phyloP scores from a whole-genome alignment of 1,140 invertebrate species.

The Cardiocondyla obscurior region DNA sequence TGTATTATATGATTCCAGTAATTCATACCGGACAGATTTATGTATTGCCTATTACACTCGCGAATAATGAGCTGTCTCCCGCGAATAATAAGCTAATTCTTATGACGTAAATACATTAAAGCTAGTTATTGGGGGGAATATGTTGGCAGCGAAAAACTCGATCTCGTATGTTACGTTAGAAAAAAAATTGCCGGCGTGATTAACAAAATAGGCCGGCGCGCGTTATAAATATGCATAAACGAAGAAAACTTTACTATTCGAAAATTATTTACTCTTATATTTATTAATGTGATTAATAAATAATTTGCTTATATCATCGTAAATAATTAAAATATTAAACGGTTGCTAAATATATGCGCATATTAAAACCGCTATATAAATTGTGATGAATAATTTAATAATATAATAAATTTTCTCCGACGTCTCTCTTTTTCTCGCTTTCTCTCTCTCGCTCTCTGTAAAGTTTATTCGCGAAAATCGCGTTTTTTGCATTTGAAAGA shows the following conservation, averaged over 20 bases:
- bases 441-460: background rate
- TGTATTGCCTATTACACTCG: background rate
- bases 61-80: slow-evolving; percentile 17
- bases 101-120: background rate
- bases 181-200: background rate
- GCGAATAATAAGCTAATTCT: slow-evolving; percentile 25
- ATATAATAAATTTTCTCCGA: background rate
- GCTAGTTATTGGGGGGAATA: background rate
- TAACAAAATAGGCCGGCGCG: background rate
- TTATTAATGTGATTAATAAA: slow-evolving; percentile 26
- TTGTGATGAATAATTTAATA: slow-evolving; percentile 19
- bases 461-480: background rate
- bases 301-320: background rate
- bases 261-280: background rate
- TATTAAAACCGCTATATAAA: slow-evolving; percentile 3
- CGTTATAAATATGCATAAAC: background rate
- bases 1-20: slow-evolving; percentile 28
- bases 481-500: background rate
- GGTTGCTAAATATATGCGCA: background rate
- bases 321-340: slow-evolving; percentile 16
- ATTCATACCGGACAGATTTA: slow-evolving; percentile 32
- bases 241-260: background rate
- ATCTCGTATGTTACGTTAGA: background rate
- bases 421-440: too few relatives aligned
- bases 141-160: background rate